These are phyloP conservation scores for Phaetusa simplex DNA, from an alignment of 2,113 vertebrate genomes.

Conservation along the genomic window DNA sequence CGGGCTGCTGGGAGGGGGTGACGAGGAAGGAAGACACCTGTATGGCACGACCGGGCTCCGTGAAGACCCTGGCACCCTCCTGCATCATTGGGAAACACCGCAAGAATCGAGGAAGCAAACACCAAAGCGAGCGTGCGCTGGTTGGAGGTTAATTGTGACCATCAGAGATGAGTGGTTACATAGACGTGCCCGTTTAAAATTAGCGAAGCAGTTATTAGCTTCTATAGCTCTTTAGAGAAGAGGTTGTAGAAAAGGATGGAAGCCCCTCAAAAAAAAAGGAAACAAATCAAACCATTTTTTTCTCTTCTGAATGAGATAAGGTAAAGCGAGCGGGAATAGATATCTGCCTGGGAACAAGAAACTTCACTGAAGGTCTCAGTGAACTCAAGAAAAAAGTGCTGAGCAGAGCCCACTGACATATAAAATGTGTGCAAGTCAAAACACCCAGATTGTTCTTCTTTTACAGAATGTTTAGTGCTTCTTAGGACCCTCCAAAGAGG, in stretches of 20 bases:
- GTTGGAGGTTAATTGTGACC: conserved; percentile 48
- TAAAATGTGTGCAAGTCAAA: neutral
- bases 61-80: neutral
- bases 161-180: conserved; percentile 59
- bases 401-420: neutral
- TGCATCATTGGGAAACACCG: neutral
- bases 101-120: neutral
- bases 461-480: neutral
- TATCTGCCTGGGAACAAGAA: neutral
- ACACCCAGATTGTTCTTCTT: neutral
- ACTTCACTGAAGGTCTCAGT: neutral
- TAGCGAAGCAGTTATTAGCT: conserved; percentile 39
- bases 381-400: neutral
- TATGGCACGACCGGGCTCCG: neutral
- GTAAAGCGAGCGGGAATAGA: neutral
- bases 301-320: neutral
- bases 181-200: conserved; percentile 37
- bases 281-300: neutral
- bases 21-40: neutral
- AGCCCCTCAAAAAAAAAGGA: neutral
- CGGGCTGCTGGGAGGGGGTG: neutral
- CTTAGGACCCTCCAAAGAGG: neutral
- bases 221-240: conserved; percentile 38
- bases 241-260: neutral
- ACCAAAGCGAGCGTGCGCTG: neutral